A percentile compares a stretch with the other conserved stretches of the same genome.
Evolutionary conservation across 1,140 invertebrate species (phyloP).

Genomic region (Drosophila serrata): DNA sequence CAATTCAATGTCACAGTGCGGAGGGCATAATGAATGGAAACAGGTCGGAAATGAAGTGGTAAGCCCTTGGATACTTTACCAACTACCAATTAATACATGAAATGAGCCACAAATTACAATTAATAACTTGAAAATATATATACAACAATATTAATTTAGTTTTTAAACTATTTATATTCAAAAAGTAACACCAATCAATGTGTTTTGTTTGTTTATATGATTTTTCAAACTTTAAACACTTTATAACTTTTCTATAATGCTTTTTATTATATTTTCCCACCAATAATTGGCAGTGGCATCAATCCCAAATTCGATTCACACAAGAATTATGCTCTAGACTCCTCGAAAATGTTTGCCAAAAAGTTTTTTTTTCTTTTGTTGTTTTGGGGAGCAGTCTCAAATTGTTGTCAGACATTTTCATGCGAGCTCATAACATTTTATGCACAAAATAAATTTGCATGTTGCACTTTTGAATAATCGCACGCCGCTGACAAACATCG

Average conservation of each 20-base stretch:
- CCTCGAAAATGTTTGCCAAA: slow-evolving; percentile 53
- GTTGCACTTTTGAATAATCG: slow-evolving; percentile 84
- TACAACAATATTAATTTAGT: too few relatives aligned
- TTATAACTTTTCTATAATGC: too few relatives aligned
- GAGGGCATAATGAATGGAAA: slow-evolving; percentile 28
- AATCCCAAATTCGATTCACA: not conserved
- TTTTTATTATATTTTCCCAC: too few relatives aligned
- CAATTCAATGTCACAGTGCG: slow-evolving; percentile 22
- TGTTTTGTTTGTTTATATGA: not conserved
- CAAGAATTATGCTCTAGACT: not conserved
- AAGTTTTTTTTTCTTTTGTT: slow-evolving; percentile 14
- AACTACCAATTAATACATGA: slow-evolving; percentile 15
- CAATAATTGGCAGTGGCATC: slow-evolving; percentile 1
- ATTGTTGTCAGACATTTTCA: slow-evolving; percentile 83
- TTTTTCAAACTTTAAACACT: not conserved
- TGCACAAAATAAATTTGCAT: slow-evolving; percentile 82
- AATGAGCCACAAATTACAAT: slow-evolving; percentile 1
- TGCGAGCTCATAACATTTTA: slow-evolving; percentile 82
- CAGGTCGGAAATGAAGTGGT: slow-evolving; percentile 14
- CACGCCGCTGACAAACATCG: slow-evolving; percentile 76
- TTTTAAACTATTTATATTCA: not conserved
- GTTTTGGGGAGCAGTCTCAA: slow-evolving; percentile 44
- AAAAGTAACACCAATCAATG: not conserved
- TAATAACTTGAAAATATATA: not conserved
- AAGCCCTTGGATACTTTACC: not conserved